Percentiles rank a stretch among this genome's conserved stretches.
phyloP scores from a whole-genome alignment of 2,113 vertebrate genomes.

The Pluvialis apricaria region DNA sequence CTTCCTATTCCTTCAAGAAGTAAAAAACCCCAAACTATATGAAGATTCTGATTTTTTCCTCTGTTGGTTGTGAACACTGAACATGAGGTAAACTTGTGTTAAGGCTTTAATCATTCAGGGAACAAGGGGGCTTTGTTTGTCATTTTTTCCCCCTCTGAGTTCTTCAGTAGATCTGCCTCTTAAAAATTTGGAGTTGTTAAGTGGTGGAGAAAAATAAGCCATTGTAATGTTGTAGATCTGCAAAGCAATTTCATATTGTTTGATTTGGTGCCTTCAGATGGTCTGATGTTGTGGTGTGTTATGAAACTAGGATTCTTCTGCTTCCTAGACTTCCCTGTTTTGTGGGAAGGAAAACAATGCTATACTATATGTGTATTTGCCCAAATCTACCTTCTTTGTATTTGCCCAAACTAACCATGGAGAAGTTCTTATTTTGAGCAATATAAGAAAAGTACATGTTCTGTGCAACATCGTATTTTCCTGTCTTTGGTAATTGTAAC shows the following conservation, averaged over 20 bases:
- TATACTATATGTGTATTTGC: not conserved
- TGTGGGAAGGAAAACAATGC: not conserved
- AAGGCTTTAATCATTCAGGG: not conserved
- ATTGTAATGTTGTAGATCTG: not conserved
- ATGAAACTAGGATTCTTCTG: not conserved
- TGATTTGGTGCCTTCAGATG: not conserved
- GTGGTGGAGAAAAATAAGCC: not conserved
- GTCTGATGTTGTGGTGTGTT: not conserved
- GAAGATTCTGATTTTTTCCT: not conserved
- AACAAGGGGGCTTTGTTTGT: not conserved
- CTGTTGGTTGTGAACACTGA: not conserved
- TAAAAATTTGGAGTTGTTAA: not conserved
- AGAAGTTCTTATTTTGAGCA: not conserved
- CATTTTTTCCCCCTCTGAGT: rapidly evolving
- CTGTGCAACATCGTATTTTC: rapidly evolving
- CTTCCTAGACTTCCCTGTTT: not conserved
- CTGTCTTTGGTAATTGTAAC: not conserved
- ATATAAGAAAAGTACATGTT: not conserved
- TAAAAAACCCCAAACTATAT: not conserved
- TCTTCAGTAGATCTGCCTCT: not conserved
- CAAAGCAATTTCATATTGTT: not conserved
- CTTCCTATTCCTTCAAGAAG: not conserved
- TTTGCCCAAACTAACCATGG: not conserved
- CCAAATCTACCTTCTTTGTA: not conserved
- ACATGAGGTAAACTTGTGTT: not conserved